phyloP scores from a whole-genome alignment of 2,797 vertebrate genomes.

The Luscinia luscinia region DNA sequence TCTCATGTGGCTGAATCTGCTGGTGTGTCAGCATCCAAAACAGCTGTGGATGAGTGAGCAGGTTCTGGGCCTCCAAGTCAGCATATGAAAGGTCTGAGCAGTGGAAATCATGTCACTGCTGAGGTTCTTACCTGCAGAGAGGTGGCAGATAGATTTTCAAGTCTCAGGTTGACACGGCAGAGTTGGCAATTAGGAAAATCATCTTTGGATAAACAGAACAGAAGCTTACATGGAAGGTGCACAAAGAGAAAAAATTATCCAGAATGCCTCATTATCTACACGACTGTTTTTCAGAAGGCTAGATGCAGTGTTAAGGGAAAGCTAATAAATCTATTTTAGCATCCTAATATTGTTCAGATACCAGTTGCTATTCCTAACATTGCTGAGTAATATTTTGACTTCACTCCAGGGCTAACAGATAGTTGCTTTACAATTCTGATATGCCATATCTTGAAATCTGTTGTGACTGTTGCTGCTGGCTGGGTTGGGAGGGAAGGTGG shows the following conservation, averaged over 20 bases:
- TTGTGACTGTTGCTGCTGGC: slow-evolving; percentile 4
- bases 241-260: neutral
- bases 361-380: slow-evolving; percentile 12
- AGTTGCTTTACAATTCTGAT: slow-evolving; percentile 29
- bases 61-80: neutral
- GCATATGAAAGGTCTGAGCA: neutral
- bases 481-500: neutral
- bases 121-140: neutral
- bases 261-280: neutral
- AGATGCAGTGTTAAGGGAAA: slow-evolving; percentile 4
- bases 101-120: neutral
- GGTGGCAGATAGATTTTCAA: neutral
- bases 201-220: neutral
- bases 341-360: neutral
- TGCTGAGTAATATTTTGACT: slow-evolving; percentile 57
- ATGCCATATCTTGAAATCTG: slow-evolving; percentile 17
- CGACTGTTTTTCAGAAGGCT: neutral
- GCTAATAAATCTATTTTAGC: slow-evolving; percentile 3
- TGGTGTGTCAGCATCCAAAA: neutral
- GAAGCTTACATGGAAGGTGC: neutral
- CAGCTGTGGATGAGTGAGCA: neutral
- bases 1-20: neutral
- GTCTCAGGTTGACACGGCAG: neutral
- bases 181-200: neutral
- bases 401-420: slow-evolving; percentile 19